phyloP scores from a whole-genome alignment of 2,888 invertebrate species.

The Physocephala rufipes region DNA sequence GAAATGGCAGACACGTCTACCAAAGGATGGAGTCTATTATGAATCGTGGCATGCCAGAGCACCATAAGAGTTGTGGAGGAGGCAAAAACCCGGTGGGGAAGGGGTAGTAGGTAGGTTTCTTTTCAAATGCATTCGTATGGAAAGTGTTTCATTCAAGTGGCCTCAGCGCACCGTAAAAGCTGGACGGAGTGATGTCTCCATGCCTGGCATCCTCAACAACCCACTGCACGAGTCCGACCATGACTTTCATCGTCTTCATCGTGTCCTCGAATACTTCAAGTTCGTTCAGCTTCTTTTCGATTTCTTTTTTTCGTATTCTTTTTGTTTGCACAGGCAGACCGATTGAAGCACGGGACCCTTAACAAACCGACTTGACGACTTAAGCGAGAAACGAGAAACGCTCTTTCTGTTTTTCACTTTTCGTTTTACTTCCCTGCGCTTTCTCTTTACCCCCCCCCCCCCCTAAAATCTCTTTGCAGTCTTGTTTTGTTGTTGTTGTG shows the following conservation, averaged over 20 bases:
- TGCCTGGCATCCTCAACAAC: too few relatives aligned
- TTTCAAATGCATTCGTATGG: conserved; percentile 42
- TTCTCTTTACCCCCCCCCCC: too few relatives aligned
- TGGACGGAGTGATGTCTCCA: conserved; percentile 3
- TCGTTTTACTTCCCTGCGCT: too few relatives aligned
- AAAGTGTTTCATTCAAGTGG: conserved; percentile 46
- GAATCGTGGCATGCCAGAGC: conserved; percentile 13
- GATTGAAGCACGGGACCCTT: neutral
- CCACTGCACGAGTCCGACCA: neutral
- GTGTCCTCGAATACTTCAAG: conserved; percentile 16
- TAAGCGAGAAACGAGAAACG: neutral
- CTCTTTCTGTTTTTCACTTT: neutral
- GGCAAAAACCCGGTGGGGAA: neutral
- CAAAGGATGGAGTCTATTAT: conserved; percentile 18
- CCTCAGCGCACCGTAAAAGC: conserved; percentile 38
- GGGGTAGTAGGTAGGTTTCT: neutral
- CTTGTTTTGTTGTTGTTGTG: too few relatives aligned
- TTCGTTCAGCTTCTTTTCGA: too few relatives aligned
- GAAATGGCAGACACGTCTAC: conserved; percentile 29
- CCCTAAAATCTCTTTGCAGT: too few relatives aligned
- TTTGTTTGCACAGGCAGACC: neutral
- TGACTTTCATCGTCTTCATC: conserved; percentile 8
- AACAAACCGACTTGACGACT: neutral
- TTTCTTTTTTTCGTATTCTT: conserved; percentile 25
- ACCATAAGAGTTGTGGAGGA: neutral